Evolutionary conservation across 2,797 vertebrate genomes (phyloP).

Genomic region (Ispidina picta): DNA sequence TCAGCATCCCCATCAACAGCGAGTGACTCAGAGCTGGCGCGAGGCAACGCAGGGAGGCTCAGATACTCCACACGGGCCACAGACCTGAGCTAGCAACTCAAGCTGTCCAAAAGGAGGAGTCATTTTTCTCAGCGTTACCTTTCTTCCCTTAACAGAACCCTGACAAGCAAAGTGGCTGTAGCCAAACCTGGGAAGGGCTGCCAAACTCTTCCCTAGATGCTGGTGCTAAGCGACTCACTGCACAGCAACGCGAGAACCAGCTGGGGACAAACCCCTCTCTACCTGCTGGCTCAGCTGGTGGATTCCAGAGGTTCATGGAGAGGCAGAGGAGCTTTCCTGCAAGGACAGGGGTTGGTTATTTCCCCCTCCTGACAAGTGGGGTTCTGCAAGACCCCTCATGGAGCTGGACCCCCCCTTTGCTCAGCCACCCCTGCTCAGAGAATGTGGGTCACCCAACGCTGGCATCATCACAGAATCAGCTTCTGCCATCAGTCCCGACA

Average conservation of each 20-base stretch:
- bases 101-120: not conserved
- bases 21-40: fast-evolving
- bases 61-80: not conserved
- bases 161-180: fast-evolving
- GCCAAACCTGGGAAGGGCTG: not conserved
- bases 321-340: not conserved
- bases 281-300: fast-evolving
- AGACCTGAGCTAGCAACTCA: not conserved
- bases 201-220: not conserved
- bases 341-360: fast-evolving
- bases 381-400: not conserved
- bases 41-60: not conserved
- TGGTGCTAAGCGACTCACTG: not conserved
- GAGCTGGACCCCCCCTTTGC: not conserved
- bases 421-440: too few species aligned
- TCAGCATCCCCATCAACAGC: not conserved
- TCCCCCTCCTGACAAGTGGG: not conserved
- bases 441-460: not conserved
- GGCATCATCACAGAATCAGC: slow-evolving; percentile 9
- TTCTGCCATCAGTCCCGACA: slow-evolving; percentile 9
- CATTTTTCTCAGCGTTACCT: not conserved
- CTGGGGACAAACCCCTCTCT: not conserved
- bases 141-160: not conserved
- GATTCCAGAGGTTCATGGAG: not conserved
- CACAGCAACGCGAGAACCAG: not conserved